Base-by-base conservation (phyloP, 1,140 invertebrate genomes). In the Drosophila leontia region DNA sequence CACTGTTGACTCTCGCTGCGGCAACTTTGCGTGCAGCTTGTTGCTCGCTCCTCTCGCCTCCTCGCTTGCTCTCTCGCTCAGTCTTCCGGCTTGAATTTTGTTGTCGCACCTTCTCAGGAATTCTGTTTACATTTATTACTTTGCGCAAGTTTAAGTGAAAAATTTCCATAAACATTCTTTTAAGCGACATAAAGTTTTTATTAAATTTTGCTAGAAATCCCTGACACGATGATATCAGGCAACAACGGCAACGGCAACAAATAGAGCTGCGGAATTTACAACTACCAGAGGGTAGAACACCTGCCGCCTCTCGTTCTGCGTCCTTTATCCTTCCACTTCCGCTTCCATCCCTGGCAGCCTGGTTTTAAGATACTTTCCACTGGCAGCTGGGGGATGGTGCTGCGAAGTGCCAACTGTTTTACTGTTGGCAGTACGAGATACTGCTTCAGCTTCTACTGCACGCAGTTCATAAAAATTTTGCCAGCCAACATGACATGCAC, bases 101-200 rank as follows among this genome's bases (percentile, higher is more conserved):
- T 91, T 90, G 90, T 91, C 88, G 88, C 88, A 91, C 88, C 88
- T 91, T 91, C 82, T 84, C 88, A 90, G 82, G 88, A 91, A 91
- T 91, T 91, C 88, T 91, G 88, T 90, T 91, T 90, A 91, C 88
- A 91, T 91, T 91, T 91, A 91, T 91, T 91, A 91, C 88, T 91
- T 91, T 91, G 88, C 84, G 82, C 84, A 91, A 91, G 84, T 91
- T 91, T 91, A 91, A 91, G 88, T 91, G 88, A 91, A 91, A 91
- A 91, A 91, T 91, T 91, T 91, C 88, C 90, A 91, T 91, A 91
- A 91, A 91, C 88, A 91, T 91, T 91, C 88, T 91, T 91, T 91
- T 91, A 91, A 91, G 84, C 84, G 81, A 91, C 88, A 91, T 91
- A 91, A 91, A 91, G 88, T 91, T 91, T 91, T 90, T 91, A 91